phyloP scores from a whole-genome alignment of 1,140 invertebrate species.

The Listronotus oregonensis region DNA sequence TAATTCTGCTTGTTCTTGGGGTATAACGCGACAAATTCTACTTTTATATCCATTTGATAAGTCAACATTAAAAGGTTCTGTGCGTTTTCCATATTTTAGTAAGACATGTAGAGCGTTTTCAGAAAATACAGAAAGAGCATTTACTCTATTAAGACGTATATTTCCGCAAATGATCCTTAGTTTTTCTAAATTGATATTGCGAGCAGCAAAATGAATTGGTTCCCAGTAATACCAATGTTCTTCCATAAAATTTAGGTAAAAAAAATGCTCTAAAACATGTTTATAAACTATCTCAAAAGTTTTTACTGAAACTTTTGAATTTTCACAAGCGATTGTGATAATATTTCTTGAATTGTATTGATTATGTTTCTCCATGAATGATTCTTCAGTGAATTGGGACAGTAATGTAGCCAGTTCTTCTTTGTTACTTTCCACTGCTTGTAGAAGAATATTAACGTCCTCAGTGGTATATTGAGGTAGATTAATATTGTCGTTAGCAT shows the following conservation, averaged over 20 bases:
- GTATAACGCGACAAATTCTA: constrained; percentile 27
- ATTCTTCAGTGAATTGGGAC: background rate
- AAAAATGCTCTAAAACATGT: constrained; percentile 3
- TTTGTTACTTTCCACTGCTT: background rate
- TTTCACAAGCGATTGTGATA: constrained; percentile 18
- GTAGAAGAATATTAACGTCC: background rate
- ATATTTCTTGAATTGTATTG: constrained; percentile 13
- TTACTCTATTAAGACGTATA: constrained; percentile 5
- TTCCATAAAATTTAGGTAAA: constrained; percentile 17
- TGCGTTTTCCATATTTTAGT: constrained; percentile 29
- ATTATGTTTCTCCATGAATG: constrained; percentile 1
- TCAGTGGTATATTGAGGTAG: too few relatives aligned
- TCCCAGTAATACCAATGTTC: constrained; percentile 39
- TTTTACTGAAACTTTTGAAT: constrained; percentile 4
- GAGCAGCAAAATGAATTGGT: constrained; percentile 39
- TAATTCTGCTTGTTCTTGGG: constrained; percentile 27
- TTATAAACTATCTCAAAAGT: constrained; percentile 2
- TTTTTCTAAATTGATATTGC: constrained; percentile 18
- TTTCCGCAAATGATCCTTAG: constrained; percentile 14
- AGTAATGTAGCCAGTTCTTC: background rate
- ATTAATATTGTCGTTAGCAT: too few relatives aligned
- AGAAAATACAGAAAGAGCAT: constrained; percentile 35
- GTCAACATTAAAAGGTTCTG: constrained; percentile 22
- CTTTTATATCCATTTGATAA: constrained; percentile 35
- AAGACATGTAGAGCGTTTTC: constrained; percentile 44